A percentile compares a stretch with the other conserved stretches of the same genome.
phyloP scores from a whole-genome alignment of 2,113 vertebrate species.

The Crotalus tigris region DNA sequence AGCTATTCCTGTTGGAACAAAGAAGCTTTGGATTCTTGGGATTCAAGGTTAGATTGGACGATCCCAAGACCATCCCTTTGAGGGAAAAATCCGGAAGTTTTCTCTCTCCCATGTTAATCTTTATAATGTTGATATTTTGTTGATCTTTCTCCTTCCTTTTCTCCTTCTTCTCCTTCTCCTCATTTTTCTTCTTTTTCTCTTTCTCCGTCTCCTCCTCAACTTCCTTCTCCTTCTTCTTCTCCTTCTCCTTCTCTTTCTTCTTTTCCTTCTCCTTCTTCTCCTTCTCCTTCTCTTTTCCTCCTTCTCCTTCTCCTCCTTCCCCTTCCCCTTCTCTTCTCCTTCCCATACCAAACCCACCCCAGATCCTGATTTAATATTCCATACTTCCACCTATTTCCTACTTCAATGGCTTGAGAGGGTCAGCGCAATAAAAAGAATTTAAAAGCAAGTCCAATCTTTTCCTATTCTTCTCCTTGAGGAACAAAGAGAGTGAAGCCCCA shows the following conservation, averaged over 20 bases:
- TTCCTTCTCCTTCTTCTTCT: too few relatives aligned
- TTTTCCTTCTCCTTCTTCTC: too few relatives aligned
- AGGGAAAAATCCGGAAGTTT: background rate
- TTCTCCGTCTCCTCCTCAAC: too few relatives aligned
- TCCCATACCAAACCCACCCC: background rate
- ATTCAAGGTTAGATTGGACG: background rate
- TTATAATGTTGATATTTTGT: background rate
- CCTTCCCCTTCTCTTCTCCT: too few relatives aligned
- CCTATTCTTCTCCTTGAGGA: background rate
- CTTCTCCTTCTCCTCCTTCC: too few relatives aligned
- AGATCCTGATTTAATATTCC: background rate
- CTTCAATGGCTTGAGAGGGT: background rate
- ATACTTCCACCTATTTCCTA: background rate
- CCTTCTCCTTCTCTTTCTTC: rapidly evolving
- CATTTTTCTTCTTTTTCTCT: too few relatives aligned
- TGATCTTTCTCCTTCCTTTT: background rate
- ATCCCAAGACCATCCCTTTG: background rate
- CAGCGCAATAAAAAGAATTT: background rate
- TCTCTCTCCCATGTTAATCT: background rate
- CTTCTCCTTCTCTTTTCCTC: too few relatives aligned
- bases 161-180: background rate
- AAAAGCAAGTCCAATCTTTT: background rate
- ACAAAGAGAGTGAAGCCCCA: background rate
- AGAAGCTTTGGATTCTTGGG: background rate
- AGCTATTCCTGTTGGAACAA: background rate